These are phyloP conservation scores for Meriones psammophilus DNA, from an alignment of 2,797 vertebrate genomes.

Conservation along the genomic window DNA sequence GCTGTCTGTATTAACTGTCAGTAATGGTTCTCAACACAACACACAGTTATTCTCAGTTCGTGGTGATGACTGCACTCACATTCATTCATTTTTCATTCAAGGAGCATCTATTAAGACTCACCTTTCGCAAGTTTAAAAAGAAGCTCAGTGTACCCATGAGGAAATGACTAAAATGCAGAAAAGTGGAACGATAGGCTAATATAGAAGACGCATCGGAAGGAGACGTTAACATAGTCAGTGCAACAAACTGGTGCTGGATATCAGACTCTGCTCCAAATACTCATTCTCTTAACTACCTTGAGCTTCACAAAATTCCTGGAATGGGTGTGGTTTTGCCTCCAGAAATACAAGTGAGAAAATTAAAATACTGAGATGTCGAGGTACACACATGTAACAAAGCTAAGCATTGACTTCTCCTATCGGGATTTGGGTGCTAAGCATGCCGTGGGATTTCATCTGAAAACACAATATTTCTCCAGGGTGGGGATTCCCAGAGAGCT, in stretches of 20 bases:
- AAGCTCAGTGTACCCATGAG: background rate
- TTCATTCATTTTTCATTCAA: slow-evolving; percentile 24
- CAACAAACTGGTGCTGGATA: background rate
- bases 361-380: background rate
- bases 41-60: slow-evolving; percentile 4
- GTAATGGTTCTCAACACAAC: background rate
- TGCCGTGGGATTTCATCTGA: background rate
- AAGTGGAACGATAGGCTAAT: background rate
- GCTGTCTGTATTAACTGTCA: background rate
- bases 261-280: background rate
- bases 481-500: background rate
- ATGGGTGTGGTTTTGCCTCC: background rate
- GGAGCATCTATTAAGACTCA: background rate
- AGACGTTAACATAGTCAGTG: background rate
- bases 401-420: background rate
- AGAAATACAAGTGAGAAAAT: background rate
- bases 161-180: slow-evolving; percentile 16
- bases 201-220: background rate
- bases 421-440: background rate
- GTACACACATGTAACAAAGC: background rate
- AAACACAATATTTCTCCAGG: background rate
- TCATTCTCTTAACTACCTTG: background rate
- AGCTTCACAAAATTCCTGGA: background rate
- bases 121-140: background rate
- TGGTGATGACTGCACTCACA: background rate